Base-by-base conservation (phyloP, 2,113 vertebrate genomes). In the Jaculus jaculus region DNA sequence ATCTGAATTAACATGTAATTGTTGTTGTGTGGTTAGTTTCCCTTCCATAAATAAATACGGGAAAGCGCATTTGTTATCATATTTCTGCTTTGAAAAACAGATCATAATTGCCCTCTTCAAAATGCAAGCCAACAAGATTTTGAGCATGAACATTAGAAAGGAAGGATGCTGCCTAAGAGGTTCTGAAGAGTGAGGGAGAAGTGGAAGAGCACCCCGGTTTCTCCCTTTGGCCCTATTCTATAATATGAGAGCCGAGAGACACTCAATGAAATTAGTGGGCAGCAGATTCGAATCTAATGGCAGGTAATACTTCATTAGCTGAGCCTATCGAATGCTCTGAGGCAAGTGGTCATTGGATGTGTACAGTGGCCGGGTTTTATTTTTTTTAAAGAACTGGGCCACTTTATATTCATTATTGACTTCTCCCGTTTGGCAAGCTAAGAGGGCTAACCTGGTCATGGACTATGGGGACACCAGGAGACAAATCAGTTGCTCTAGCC, bases 101-200 rank as follows among this genome's bases (percentile, higher is more conserved):
- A 23, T 61, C 92, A 94, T 66, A 89, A 90, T n/a, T 10, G 4
- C 23, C 5, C 39, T 81, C 17, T 66, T 85, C 60, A 90, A 94
- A 97, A 96, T 71, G 94, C 91, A 96, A 94, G 69, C 75, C 92
- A 68, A 95, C 30, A 94, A 89, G 95, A 93, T 95, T 95, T 92
- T 94, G 93, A 72, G 24, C 61, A 93, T 58, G 58, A 95, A 95
- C 95, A 87, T 66, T 89, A 97, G 94, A 95, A 21, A 61, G 42
- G 84, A 90, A 95, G 94, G 92, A 93, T 77, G 8, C 73, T 94
- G 87, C 74, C 32, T 87, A 71, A 92, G 73, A 37, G 69, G 90
- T 3, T 87, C 90, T 88, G 96, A 96, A 95, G 88, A 96, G 92
- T 91, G 88, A 96, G 97, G 32, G 32, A 96, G 95, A 98, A 94